Conservation (phyloP, 2,797 vertebrate genomes). For the Cynopterus sphinx region DNA sequence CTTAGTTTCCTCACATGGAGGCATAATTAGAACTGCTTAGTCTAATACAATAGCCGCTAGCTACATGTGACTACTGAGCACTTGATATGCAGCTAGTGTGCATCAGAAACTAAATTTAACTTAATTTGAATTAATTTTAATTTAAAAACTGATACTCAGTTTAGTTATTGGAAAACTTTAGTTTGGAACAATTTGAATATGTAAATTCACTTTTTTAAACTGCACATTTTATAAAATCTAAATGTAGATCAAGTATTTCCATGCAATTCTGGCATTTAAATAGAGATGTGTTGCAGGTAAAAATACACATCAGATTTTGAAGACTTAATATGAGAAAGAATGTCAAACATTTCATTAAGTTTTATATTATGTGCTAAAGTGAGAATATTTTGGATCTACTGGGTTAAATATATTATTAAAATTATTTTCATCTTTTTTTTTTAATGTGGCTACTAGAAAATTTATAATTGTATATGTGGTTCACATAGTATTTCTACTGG, state of each 20-base stretch:
- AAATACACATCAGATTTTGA: slow-evolving; percentile 9
- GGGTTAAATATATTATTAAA: slow-evolving; percentile 15
- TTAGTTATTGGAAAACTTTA: not conserved
- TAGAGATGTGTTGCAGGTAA: not conserved
- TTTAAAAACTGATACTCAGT: not conserved
- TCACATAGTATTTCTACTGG: not conserved
- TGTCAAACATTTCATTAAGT: not conserved
- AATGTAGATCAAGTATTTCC: not conserved
- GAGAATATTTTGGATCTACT: not conserved
- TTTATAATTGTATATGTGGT: not conserved
- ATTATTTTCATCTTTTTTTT: not conserved
- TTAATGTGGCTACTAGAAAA: not conserved
- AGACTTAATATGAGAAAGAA: not conserved
- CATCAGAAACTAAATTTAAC: not conserved
- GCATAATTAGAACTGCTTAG: not conserved
- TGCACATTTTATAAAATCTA: slow-evolving; percentile 19
- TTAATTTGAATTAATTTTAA: slow-evolving; percentile 5
- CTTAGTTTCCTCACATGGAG: not conserved
- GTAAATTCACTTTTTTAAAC: not conserved
- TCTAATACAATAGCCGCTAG: not conserved
- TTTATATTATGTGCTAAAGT: slow-evolving; percentile 8
- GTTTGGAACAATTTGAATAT: not conserved
- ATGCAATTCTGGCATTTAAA: slow-evolving; percentile 34
- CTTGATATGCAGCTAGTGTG: not conserved
- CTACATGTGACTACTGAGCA: not conserved